phyloP scores from a whole-genome alignment of 2,888 invertebrate species.

The Drosophila aldrichi region DNA sequence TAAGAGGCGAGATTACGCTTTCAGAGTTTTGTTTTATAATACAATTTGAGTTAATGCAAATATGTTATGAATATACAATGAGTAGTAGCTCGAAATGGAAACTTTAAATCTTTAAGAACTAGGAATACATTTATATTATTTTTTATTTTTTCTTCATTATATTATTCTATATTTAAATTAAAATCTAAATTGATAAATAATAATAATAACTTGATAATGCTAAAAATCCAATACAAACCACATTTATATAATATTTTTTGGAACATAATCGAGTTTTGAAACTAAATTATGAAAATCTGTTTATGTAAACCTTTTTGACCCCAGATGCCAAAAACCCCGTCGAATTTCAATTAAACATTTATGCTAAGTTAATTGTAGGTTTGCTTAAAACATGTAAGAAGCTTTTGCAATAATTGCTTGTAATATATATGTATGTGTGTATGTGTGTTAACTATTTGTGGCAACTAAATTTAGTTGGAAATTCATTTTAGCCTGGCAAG shows the following conservation, averaged over 20 bases:
- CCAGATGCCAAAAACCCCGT: too few relatives aligned
- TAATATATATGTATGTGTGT: not conserved
- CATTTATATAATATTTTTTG: too few relatives aligned
- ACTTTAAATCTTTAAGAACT: too few relatives aligned
- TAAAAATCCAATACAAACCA: too few relatives aligned
- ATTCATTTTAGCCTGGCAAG: constrained; percentile 10
- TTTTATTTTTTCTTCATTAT: too few relatives aligned
- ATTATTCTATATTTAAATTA: too few relatives aligned
- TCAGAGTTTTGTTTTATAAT: not conserved
- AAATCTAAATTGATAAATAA: too few relatives aligned
- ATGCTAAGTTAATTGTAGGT: not conserved
- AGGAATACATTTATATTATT: too few relatives aligned
- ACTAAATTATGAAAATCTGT: too few relatives aligned
- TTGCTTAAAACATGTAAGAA: not conserved
- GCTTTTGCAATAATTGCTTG: not conserved
- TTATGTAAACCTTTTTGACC: not conserved
- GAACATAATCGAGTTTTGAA: too few relatives aligned
- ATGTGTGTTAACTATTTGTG: not conserved
- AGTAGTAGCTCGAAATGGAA: too few relatives aligned
- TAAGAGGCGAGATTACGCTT: not conserved
- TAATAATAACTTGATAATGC: too few relatives aligned
- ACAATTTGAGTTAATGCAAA: not conserved
- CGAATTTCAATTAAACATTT: not conserved
- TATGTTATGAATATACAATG: not conserved
- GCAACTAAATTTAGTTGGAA: constrained; percentile 11